phyloP scores from a whole-genome alignment of 2,113 vertebrate genomes.

The Eira barbara region DNA sequence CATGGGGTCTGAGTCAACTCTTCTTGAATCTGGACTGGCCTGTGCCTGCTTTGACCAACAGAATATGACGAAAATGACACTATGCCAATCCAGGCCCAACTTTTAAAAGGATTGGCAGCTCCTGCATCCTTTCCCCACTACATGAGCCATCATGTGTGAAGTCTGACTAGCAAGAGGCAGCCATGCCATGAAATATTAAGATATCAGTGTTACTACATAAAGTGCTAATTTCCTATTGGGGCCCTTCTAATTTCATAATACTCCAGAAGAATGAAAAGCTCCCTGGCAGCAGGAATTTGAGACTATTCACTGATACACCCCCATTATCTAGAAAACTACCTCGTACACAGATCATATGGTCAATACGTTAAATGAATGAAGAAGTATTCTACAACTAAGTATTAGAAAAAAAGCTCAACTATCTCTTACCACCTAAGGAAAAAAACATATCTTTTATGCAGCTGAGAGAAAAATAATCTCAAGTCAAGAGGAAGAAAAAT shows the following conservation, averaged over 20 bases:
- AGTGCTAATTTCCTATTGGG: neutral
- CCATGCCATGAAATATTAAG: neutral
- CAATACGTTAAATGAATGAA: neutral
- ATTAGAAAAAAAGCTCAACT: neutral
- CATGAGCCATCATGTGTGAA: neutral
- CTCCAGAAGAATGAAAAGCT: neutral
- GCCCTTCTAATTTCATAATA: neutral
- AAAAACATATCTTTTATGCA: neutral
- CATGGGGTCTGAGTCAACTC: neutral
- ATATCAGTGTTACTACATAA: neutral
- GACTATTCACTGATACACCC: neutral
- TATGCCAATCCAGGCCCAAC: neutral
- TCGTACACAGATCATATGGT: neutral
- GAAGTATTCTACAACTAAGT: neutral
- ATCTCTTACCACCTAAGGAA: neutral
- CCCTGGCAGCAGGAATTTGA: neutral
- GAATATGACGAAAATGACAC: neutral
- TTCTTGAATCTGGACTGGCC: neutral
- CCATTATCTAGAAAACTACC: neutral
- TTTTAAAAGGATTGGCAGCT: neutral
- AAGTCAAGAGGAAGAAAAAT: constrained; percentile 4
- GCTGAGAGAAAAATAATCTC: constrained; percentile 16
- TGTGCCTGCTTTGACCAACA: neutral
- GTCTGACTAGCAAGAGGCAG: neutral
- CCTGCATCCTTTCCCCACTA: neutral